phyloP scores from a whole-genome alignment of 2,888 invertebrate species.

The Phorcus lineatus region DNA sequence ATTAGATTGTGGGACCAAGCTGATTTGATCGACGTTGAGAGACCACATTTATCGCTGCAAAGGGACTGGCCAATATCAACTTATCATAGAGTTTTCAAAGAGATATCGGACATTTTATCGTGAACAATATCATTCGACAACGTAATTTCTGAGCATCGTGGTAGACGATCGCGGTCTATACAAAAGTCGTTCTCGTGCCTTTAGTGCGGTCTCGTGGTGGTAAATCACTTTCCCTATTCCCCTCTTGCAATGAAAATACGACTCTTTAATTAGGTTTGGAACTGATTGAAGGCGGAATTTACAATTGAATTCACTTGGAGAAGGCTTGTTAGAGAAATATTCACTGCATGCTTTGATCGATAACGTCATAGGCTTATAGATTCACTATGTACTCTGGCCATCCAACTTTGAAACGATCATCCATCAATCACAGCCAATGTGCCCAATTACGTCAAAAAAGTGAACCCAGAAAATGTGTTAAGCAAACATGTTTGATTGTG shows the following conservation, averaged over 20 bases:
- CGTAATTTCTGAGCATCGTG: neutral
- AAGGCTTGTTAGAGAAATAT: conserved; percentile 10
- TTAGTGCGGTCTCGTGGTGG: neutral
- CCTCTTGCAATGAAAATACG: conserved; percentile 20
- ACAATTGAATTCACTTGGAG: conserved; percentile 23
- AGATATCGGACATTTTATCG: neutral
- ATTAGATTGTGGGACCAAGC: neutral
- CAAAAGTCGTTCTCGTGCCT: neutral
- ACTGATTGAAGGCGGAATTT: neutral
- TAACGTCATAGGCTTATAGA: neutral
- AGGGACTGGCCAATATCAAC: conserved; percentile 2
- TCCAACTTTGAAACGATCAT: neutral
- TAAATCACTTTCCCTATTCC: conserved; percentile 24
- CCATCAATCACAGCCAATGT: neutral
- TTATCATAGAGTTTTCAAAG: neutral
- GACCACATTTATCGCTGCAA: neutral
- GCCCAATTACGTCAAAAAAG: neutral
- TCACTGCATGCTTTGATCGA: conserved; percentile 1
- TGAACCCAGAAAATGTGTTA: neutral
- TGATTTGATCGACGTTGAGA: neutral
- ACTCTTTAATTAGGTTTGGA: conserved; percentile 20
- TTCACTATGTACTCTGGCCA: neutral
- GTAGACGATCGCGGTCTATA: neutral
- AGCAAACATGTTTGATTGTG: neutral
- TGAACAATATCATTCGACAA: conserved; percentile 7